Evolutionary conservation across 2,113 vertebrate genomes (phyloP), one percentile per base, ranked within the genome.

Genomic region (Aphyosemion australe): DNA sequence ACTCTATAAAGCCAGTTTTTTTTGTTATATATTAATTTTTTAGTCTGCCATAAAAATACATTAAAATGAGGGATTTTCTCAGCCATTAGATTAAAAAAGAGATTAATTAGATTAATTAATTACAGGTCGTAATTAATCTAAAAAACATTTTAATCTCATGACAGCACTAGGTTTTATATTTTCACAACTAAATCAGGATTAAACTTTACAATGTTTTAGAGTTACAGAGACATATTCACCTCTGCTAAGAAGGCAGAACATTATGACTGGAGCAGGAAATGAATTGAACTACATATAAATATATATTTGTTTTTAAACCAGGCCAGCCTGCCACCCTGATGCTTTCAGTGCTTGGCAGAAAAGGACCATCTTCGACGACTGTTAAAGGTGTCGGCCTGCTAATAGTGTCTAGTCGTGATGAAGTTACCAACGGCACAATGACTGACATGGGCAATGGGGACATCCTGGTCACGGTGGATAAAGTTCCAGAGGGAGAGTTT

Each of bases 401-500:
- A 14, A 54, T 73, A 3, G 78, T 88, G 19, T 88, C 88, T 19
- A 60, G 76, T 41, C 8, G 62, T 15, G 76, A 56, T 8, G 21
- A 34, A 34, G 26, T 65, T 2, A 73, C 26, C 51, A 84, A 61
- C 2, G 56, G 89, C 42, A 72, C 18, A n/a, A 15, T 58, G 10
- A 63, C 73, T 46, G 78, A 88, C 53, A 74, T 92, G 79, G 84
- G 80, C 46, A 84, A 58, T 1, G 92, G 91, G 52, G 61, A 85
- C 21, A 73, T 84, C 55, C 76, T 93, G 72, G 85, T 90, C 48
- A 89, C 83, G 1, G 63, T 91, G 8, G 69, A 64, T 9, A 2
- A 20, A 0, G 78, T 90, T 45, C 91, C 91, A 4, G 66, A 61
- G 4, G 89, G 87, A 5, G 89, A 91, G 75, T 92, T 93, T 86